These are phyloP conservation scores for Caenorhabditis drosophilae DNA, from an alignment of 2,888 invertebrate genomes.

Conservation along the genomic window DNA sequence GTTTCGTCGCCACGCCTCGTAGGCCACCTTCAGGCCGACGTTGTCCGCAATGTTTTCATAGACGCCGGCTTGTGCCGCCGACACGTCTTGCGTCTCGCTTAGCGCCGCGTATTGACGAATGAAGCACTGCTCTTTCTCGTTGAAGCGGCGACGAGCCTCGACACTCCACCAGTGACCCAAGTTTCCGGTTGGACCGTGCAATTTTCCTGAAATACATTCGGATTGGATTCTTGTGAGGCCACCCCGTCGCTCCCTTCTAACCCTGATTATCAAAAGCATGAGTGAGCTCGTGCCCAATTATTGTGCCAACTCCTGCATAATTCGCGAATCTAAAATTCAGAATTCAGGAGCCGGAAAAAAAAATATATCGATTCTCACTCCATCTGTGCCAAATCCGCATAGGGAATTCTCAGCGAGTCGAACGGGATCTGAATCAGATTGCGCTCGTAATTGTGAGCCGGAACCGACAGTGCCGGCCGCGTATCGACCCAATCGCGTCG, in stretches of 20 bases:
- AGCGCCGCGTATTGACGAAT: conserved; percentile 41
- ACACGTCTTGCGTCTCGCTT: conserved; percentile 21
- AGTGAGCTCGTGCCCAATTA: conserved; percentile 45
- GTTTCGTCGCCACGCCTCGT: conserved; percentile 8
- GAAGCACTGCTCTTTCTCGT: conserved; percentile 36
- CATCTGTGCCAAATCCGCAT: conserved; percentile 28
- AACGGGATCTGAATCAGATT: conserved; percentile 44
- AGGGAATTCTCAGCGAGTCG: conserved; percentile 38
- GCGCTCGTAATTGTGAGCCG: conserved; percentile 44
- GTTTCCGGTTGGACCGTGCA: conserved; percentile 45
- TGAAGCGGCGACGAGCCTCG: conserved; percentile 16
- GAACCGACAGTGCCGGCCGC: conserved; percentile 37
- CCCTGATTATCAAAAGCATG: conserved; percentile 49
- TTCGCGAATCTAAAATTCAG: conserved; percentile 43
- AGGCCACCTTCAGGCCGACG: conserved; percentile 43
- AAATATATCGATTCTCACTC: conserved; percentile 26
- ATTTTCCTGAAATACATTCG: conserved; percentile 31
- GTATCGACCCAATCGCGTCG: conserved; percentile 44
- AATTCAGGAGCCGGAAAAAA: background rate
- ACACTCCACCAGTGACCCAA: conserved; percentile 36
- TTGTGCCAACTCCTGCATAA: conserved; percentile 40
- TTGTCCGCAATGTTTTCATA: conserved; percentile 47
- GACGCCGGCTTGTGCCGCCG: conserved; percentile 28
- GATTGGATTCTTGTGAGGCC: background rate
- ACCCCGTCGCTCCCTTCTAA: conserved; percentile 1